A percentile compares a stretch with the other conserved stretches of the same genome.
These are phyloP conservation scores for Clarias laeviceps DNA, from an alignment of 2,797 vertebrate species.

Conservation along the genomic window DNA sequence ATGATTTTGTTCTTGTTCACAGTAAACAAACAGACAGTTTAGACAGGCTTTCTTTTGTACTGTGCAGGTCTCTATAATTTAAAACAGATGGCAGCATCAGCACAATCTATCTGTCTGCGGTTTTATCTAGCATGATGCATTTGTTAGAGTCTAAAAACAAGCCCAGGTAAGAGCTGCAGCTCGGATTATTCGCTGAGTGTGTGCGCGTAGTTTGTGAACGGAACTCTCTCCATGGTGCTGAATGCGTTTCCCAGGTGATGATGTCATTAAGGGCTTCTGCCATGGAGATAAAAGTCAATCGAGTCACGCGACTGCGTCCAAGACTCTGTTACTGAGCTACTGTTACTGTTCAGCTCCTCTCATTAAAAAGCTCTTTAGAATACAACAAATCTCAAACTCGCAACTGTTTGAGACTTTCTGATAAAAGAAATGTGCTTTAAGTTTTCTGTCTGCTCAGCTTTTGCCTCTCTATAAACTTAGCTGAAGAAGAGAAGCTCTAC, in stretches of 20 bases:
- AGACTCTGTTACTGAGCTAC: background rate
- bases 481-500: background rate
- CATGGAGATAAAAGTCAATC: conserved; percentile 30
- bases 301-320: conserved; percentile 17
- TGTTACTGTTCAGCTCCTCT: background rate
- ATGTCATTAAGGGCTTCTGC: conserved; percentile 58
- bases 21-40: background rate
- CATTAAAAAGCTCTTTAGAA: background rate
- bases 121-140: background rate
- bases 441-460: background rate
- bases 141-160: conserved; percentile 1
- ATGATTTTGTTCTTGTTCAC: background rate
- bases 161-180: background rate
- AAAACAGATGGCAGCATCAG: background rate
- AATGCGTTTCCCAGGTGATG: conserved; percentile 67
- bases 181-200: background rate
- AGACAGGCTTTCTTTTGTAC: background rate
- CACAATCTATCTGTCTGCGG: background rate
- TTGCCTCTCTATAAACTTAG: background rate
- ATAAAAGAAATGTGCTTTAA: background rate
- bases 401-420: background rate
- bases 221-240: conserved; percentile 68
- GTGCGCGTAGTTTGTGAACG: conserved; percentile 31
- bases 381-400: background rate
- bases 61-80: background rate